Percentiles rank a stretch among this genome's conserved stretches.
phyloP scores from a whole-genome alignment of 92 coral and sea anemone genomes.

The Micromussa lordhowensis region DNA sequence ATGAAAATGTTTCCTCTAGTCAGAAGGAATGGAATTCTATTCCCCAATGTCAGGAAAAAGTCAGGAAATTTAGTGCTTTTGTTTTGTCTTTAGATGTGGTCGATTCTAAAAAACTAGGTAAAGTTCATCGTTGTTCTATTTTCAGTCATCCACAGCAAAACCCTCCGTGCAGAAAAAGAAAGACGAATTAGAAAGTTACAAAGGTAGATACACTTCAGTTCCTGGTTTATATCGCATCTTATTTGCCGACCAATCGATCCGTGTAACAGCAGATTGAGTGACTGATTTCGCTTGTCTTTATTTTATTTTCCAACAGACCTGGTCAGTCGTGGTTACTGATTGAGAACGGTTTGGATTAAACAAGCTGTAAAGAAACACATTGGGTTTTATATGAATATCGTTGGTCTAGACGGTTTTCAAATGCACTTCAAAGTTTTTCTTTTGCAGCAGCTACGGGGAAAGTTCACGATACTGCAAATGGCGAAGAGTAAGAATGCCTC shows the following conservation, averaged over 20 bases:
- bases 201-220: slow-evolving; percentile 55
- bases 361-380: background rate
- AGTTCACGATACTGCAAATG: background rate
- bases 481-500: no score
- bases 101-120: background rate
- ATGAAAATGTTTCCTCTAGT: background rate
- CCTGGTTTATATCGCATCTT: background rate
- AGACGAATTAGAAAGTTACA: slow-evolving; percentile 90
- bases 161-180: slow-evolving; percentile 51
- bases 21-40: background rate
- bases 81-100: background rate
- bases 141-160: slow-evolving; percentile 41
- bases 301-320: slow-evolving; percentile 51
- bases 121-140: background rate
- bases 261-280: background rate
- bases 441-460: background rate
- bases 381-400: background rate
- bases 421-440: background rate
- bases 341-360: background rate
- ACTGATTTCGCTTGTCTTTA: background rate
- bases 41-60: background rate
- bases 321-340: slow-evolving; percentile 74
- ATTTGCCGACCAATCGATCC: background rate
- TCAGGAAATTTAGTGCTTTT: background rate
- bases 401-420: background rate